Percentiles rank a stretch among this genome's conserved stretches.
Conservation (phyloP, 1,140 invertebrate species). For the Monomorium pharaonis region DNA sequence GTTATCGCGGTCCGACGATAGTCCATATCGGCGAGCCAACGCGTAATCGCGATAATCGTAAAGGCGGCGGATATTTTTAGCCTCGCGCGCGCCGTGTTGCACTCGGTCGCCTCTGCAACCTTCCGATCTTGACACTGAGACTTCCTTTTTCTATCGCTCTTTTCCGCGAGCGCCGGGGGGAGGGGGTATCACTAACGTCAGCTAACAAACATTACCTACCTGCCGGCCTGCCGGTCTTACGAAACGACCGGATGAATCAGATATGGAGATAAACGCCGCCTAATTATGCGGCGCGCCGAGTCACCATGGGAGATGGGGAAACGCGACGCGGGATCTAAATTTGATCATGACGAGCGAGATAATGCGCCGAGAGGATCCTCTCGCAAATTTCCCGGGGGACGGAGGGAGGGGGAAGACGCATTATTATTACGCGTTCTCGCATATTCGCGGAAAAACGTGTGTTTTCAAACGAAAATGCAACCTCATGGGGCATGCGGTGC, state of each 20-base stretch:
- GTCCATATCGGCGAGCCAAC: conserved; percentile 1
- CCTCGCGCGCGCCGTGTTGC: conserved; percentile 29
- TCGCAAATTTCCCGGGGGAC: background rate
- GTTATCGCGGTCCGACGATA: background rate
- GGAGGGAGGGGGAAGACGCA: background rate
- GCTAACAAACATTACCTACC: background rate
- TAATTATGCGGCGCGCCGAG: conserved; percentile 12
- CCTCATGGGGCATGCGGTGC: background rate
- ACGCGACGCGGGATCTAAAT: background rate
- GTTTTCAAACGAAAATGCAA: background rate
- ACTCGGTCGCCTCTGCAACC: conserved; percentile 45
- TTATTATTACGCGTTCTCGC: background rate
- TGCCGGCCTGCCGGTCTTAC: conserved; percentile 19
- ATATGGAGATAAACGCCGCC: conserved; percentile 14
- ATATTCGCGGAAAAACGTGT: background rate
- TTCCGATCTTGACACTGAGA: conserved; percentile 57
- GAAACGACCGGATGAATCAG: conserved; percentile 47
- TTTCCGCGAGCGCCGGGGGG: background rate
- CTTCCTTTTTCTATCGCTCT: conserved; percentile 48
- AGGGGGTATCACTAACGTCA: conserved; percentile 8
- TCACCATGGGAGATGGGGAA: background rate
- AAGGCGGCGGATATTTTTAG: conserved; percentile 39
- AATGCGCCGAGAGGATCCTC: background rate
- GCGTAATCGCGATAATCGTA: conserved; percentile 44
- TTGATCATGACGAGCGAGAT: background rate